These are phyloP conservation scores for Cephus nigrinus DNA, from an alignment of 2,888 invertebrate species.

Conservation along the genomic window DNA sequence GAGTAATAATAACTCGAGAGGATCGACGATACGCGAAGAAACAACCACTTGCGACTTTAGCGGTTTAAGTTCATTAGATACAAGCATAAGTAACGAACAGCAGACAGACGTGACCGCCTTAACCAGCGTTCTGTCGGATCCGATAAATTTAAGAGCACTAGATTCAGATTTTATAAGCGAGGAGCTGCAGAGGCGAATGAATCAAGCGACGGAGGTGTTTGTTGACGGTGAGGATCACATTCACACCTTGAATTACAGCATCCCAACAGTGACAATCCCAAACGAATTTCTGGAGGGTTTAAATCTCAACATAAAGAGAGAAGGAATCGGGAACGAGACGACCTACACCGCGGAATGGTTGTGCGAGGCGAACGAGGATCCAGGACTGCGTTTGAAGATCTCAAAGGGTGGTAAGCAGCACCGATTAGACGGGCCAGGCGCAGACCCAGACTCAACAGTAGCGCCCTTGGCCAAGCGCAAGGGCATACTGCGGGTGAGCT, in stretches of 20 bases:
- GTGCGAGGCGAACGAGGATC: slow-evolving; percentile 27
- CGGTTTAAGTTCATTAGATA: slow-evolving; percentile 23
- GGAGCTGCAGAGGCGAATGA: slow-evolving; percentile 34
- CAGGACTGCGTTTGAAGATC: slow-evolving; percentile 25
- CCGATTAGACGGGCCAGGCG: slow-evolving; percentile 26
- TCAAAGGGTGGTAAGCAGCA: slow-evolving; percentile 26
- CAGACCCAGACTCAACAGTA: slow-evolving; percentile 22
- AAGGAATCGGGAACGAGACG: slow-evolving; percentile 29
- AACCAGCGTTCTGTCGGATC: slow-evolving; percentile 28
- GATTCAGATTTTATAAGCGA: slow-evolving; percentile 38
- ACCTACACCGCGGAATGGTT: slow-evolving; percentile 42
- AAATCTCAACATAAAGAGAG: slow-evolving; percentile 45
- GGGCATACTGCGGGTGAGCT: slow-evolving; percentile 15
- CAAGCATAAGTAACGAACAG: slow-evolving; percentile 31
- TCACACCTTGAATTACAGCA: slow-evolving; percentile 34
- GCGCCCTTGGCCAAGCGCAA: slow-evolving; percentile 28
- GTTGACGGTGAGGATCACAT: slow-evolving; percentile 33
- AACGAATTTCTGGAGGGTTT: slow-evolving; percentile 37
- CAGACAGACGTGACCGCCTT: slow-evolving; percentile 25
- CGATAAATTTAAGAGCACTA: slow-evolving; percentile 35
- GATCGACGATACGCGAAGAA: slow-evolving; percentile 22
- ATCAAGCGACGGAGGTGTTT: slow-evolving; percentile 32
- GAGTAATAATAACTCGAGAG: slow-evolving; percentile 15
- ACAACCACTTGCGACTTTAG: not conserved
- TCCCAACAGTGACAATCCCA: slow-evolving; percentile 40